Conservation (phyloP, 2,797 vertebrate species). For the Bovichtus diacanthus region DNA sequence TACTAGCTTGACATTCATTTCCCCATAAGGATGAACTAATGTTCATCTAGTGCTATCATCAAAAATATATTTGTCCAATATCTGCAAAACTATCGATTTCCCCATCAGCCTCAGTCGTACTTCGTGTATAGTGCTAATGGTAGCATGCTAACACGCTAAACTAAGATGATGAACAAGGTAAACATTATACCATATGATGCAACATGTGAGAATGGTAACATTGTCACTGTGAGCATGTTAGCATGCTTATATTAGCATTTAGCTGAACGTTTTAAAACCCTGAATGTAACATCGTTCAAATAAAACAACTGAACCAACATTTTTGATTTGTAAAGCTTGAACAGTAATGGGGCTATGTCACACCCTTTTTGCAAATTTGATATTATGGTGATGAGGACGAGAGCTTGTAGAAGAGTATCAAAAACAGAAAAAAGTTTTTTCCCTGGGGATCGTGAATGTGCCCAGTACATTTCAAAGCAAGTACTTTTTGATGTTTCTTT, state of each 20-base stretch:
- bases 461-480: not conserved
- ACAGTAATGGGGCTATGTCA: too few species aligned
- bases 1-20: not conserved
- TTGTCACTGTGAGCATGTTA: too few species aligned
- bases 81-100: not conserved
- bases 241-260: not conserved
- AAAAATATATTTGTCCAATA: not conserved
- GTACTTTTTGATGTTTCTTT: not conserved
- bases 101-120: not conserved
- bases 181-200: not conserved
- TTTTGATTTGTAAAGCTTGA: not conserved
- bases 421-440: not conserved
- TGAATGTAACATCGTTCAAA: not conserved
- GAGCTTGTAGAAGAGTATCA: not conserved
- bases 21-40: not conserved
- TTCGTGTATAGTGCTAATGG: not conserved
- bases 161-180: not conserved
- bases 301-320: not conserved
- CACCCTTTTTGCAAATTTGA: not conserved
- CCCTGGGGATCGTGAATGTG: not conserved
- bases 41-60: too few species aligned
- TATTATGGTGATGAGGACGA: not conserved
- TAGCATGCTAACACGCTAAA: not conserved
- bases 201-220: not conserved
- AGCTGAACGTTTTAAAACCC: not conserved